Percentiles rank a stretch among this genome's conserved stretches.
phyloP scores from a whole-genome alignment of 2,113 vertebrate genomes.

The Ascaphus truei region DNA sequence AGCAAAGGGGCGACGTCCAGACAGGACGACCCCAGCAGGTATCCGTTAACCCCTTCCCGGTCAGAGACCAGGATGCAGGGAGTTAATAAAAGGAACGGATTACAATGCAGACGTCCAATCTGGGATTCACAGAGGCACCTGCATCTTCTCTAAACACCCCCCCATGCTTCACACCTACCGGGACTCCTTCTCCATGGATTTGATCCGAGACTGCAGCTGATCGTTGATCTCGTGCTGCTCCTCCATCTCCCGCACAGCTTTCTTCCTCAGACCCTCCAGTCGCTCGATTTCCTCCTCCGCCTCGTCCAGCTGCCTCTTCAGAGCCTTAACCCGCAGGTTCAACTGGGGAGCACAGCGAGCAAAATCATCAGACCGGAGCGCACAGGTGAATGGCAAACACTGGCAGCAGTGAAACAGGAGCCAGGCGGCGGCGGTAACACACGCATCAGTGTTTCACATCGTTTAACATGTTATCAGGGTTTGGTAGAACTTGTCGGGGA shows the following conservation, averaged over 20 bases:
- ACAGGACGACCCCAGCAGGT: too few species aligned
- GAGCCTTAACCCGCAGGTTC: slow-evolving; percentile 81
- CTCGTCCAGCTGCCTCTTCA: slow-evolving; percentile 92
- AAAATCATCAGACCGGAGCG: neutral
- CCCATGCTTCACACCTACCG: slow-evolving; percentile 60
- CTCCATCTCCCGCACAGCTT: slow-evolving; percentile 85
- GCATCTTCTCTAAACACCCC: neutral
- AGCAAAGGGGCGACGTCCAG: too few species aligned
- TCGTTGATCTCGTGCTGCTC: slow-evolving; percentile 87
- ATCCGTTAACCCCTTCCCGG: too few species aligned
- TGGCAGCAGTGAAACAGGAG: neutral
- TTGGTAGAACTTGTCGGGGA: too few species aligned
- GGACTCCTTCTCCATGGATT: slow-evolving; percentile 80
- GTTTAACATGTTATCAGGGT: too few species aligned
- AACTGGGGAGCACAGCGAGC: slow-evolving; percentile 57
- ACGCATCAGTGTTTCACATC: too few species aligned
- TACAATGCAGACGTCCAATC: too few species aligned
- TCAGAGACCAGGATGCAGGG: too few species aligned
- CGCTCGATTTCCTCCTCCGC: slow-evolving; percentile 88
- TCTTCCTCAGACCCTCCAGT: slow-evolving; percentile 76
- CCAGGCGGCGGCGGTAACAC: too few species aligned
- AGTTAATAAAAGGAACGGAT: too few species aligned
- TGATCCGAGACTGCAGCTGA: slow-evolving; percentile 75
- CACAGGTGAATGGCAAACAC: neutral
- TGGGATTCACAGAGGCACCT: too few species aligned